Percentiles rank a stretch among this genome's conserved stretches.
Evolutionary conservation across 2,888 invertebrate species (phyloP).

Genomic region (Tricholauxania praeusta): DNA sequence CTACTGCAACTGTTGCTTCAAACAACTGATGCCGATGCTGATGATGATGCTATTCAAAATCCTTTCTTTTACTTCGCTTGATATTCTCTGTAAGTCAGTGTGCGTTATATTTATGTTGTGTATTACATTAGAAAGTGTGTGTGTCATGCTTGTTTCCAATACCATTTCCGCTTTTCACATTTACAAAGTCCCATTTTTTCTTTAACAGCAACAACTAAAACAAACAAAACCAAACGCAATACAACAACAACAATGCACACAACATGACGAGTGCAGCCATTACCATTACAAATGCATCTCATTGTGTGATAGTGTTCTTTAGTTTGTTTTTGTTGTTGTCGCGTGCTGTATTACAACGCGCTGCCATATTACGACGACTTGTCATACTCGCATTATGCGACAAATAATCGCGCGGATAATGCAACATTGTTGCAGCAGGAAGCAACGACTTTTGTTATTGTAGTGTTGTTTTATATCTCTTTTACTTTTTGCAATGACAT

Average conservation of each 20-base stretch:
- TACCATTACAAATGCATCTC: slow-evolving; percentile 26
- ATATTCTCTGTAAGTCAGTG: not conserved
- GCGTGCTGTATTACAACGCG: slow-evolving; percentile 11
- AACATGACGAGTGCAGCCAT: slow-evolving; percentile 8
- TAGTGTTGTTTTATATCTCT: too few relatives aligned
- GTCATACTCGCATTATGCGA: slow-evolving; percentile 26
- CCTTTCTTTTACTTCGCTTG: slow-evolving; percentile 1
- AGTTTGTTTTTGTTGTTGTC: slow-evolving; percentile 16
- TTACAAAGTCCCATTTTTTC: not conserved
- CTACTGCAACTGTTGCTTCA: slow-evolving; percentile 1
- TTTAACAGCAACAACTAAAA: not conserved
- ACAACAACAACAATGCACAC: not conserved
- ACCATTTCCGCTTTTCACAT: slow-evolving; percentile 29
- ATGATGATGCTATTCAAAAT: slow-evolving; percentile 29
- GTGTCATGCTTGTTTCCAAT: not conserved
- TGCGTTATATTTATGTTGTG: not conserved
- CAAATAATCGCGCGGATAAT: slow-evolving; percentile 35
- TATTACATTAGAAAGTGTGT: not conserved
- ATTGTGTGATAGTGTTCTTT: slow-evolving; percentile 7
- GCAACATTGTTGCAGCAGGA: slow-evolving; percentile 20
- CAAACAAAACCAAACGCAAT: not conserved
- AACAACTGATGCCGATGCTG: not conserved
- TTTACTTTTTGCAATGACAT: too few relatives aligned
- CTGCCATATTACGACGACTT: slow-evolving; percentile 17
- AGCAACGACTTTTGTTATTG: slow-evolving; percentile 4